These are phyloP conservation scores for Hippoglossus stenolepis DNA, from an alignment of 2,113 vertebrate genomes.

Conservation along the genomic window DNA sequence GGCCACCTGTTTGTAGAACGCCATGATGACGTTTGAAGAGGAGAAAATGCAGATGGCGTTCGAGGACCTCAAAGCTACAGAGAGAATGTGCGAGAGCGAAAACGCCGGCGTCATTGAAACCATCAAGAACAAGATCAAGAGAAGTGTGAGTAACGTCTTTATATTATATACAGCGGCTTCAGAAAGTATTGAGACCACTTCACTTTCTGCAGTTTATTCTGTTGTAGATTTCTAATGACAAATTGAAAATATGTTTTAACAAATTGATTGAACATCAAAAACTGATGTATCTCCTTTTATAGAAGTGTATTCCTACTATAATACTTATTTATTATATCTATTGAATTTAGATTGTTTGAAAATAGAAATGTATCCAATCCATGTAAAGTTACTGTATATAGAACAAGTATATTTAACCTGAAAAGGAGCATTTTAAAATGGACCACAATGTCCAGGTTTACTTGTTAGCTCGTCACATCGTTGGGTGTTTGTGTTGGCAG, in stretches of 20 bases:
- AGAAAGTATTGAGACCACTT: background rate
- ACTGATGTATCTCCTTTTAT: too few species aligned
- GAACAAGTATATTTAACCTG: background rate
- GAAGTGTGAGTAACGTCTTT: constrained; percentile 86
- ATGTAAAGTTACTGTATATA: background rate
- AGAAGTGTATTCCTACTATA: too few species aligned
- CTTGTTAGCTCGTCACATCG: background rate
- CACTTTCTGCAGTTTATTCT: background rate
- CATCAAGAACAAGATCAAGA: constrained; percentile 95
- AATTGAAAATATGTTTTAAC: too few species aligned
- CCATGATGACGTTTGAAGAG: constrained; percentile 98
- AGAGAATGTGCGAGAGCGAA: constrained; percentile 92
- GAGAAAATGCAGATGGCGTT: constrained; percentile 96
- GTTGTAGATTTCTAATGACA: too few species aligned
- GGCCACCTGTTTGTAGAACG: constrained; percentile 80
- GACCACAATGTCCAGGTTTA: background rate
- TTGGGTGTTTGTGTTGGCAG: constrained; percentile 73
- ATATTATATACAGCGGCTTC: background rate
- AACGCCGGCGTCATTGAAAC: constrained; percentile 94
- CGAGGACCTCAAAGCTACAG: constrained; percentile 93
- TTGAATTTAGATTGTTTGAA: too few species aligned
- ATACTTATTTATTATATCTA: too few species aligned
- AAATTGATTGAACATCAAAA: too few species aligned
- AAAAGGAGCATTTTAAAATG: background rate
- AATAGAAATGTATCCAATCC: too few species aligned